A percentile compares a stretch with the other conserved stretches of the same genome.
phyloP scores from a whole-genome alignment of 2,888 invertebrate species.

The Aphidoletes aphidimyza region DNA sequence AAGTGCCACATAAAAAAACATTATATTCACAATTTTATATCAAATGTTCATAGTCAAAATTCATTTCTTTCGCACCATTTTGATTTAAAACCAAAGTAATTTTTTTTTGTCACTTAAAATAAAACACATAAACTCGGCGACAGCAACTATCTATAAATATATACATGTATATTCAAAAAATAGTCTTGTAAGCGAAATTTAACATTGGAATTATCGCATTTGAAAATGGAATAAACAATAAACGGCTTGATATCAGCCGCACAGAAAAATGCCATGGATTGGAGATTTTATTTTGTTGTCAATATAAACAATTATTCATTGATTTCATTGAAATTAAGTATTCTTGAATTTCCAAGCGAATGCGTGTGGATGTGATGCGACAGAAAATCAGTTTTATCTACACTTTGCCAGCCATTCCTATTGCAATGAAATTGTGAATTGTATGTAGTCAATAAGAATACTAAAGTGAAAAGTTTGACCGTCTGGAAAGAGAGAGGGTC shows the following conservation, averaged over 20 bases:
- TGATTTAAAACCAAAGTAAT: too few relatives aligned
- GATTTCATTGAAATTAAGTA: background rate
- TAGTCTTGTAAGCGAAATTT: background rate
- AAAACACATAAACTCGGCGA: background rate
- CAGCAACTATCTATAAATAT: background rate
- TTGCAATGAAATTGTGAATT: too few relatives aligned
- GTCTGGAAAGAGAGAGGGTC: background rate
- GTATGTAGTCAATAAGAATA: too few relatives aligned
- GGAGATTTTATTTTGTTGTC: background rate
- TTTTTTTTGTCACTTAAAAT: background rate
- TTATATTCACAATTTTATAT: too few relatives aligned
- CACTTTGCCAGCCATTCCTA: too few relatives aligned
- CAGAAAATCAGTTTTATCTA: background rate
- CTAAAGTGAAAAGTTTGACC: background rate
- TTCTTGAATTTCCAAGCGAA: background rate
- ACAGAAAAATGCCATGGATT: background rate
- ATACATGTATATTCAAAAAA: background rate
- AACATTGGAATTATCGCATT: constrained; percentile 11
- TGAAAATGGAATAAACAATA: constrained; percentile 7
- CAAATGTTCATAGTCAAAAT: too few relatives aligned
- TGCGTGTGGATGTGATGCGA: too few relatives aligned
- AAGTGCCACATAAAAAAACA: too few relatives aligned
- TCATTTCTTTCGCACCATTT: too few relatives aligned
- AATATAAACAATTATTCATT: background rate
- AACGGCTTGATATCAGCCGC: background rate